Conservation (phyloP, 2,888 invertebrate species). For the Cerceris ruficornis region DNA sequence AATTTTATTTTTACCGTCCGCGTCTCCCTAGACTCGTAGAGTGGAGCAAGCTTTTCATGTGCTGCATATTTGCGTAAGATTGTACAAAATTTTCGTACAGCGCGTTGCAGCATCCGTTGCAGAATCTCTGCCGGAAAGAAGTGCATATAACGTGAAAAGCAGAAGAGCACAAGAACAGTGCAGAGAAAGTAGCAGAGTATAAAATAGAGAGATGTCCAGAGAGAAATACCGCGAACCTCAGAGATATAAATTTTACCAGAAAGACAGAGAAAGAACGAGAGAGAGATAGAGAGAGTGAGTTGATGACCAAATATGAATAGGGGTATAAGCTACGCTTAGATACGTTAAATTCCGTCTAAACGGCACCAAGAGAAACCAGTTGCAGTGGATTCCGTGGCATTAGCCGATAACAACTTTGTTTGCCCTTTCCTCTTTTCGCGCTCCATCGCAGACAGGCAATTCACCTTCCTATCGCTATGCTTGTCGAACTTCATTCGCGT, state of each 20-base stretch:
- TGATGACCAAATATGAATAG: conserved; percentile 37
- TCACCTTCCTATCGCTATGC: conserved; percentile 52
- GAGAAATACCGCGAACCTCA: no score
- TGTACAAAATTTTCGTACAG: conserved; percentile 40
- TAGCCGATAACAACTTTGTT: conserved; percentile 74
- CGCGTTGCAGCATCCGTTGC: conserved; percentile 13
- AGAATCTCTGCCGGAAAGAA: neutral
- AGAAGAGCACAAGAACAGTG: neutral
- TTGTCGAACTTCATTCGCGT: conserved; percentile 33
- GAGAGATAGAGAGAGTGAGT: neutral
- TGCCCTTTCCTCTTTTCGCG: conserved; percentile 59
- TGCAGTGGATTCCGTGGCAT: conserved; percentile 70
- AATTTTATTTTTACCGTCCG: conserved; percentile 46
- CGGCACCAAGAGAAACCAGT: conserved; percentile 58
- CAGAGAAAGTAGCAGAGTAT: neutral
- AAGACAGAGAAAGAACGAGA: neutral
- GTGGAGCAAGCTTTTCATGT: conserved; percentile 44
- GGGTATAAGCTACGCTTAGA: conserved; percentile 2
- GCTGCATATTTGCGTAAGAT: conserved; percentile 27
- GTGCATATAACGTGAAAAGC: neutral
- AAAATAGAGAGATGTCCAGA: conserved; percentile 8
- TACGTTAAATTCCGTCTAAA: conserved; percentile 37
- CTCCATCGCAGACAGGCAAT: conserved; percentile 46
- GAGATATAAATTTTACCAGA: neutral
- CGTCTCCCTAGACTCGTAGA: conserved; percentile 25